Evolutionary conservation across 2,113 vertebrate species (phyloP), one percentile per base, ranked within the genome.

Genomic region (Gymnobelideus leadbeateri): DNA sequence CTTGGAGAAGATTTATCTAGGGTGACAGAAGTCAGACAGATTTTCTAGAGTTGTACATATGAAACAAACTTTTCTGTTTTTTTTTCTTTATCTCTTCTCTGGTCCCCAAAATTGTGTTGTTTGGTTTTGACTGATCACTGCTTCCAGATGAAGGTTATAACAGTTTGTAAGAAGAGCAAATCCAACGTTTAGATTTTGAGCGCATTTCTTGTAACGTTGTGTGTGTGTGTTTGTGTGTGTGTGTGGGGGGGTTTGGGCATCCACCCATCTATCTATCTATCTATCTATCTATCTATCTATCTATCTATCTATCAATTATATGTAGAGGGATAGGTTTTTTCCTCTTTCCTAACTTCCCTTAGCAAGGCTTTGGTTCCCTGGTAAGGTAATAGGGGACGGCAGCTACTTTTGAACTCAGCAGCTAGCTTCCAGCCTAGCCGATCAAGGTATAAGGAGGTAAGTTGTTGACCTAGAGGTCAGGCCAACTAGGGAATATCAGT

Each of bases 371-470:
- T 61, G 96, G 93, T 26, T 89, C 94, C 91, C 51, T 24, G 94
- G 84, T 89, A 61, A 95, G 84, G 94, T 94, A 97, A 93, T 47
- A 54, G 77, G 93, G 96, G 90, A 26, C 90, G 95, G 77, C 94
- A 90, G 95, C 93, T 98, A 97, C 95, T 92, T 97, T 95, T 97
- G 96, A 98, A 96, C 92, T 94, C 84, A 94, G 96, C 90, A 89
- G 93, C 96, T 94, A 96, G 94, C 89, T 93, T 96, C 96, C 51
- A 92, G 91, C 95, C 96, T 97, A 92, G 93, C 97, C 98, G 98
- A 98, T 98, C 98, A 98, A 98, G 98, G 98, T 98, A 98, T 97
- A 98, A 96, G 97, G 98, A 98, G 98, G 98, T 96, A 98, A 97
- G 97, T 95, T 97, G 96, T 96, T 99, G 98, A 98, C 98, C 98